A percentile compares a stretch with the other conserved stretches of the same genome.
phyloP scores from a whole-genome alignment of 1,140 invertebrate species.

The Drosophila ananassae region DNA sequence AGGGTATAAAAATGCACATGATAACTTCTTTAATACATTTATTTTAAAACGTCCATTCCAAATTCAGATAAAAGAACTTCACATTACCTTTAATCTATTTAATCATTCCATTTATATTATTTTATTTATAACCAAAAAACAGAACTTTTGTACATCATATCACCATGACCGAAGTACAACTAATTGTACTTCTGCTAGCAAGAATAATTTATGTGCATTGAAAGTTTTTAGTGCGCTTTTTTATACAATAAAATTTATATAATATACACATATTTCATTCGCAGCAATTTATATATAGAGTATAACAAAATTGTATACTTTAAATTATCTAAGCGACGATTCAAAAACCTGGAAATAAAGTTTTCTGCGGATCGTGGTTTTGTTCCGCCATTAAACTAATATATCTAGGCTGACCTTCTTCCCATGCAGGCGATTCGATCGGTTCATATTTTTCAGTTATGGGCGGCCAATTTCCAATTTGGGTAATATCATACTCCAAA shows the following conservation, averaged over 20 bases:
- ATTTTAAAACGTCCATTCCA: too few relatives aligned
- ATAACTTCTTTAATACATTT: too few relatives aligned
- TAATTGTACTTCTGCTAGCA: neutral
- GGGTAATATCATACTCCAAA: slow-evolving; percentile 86
- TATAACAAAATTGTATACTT: neutral
- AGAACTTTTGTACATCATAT: neutral
- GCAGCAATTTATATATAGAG: neutral
- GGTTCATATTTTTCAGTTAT: slow-evolving; percentile 83
- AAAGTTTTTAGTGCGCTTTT: neutral
- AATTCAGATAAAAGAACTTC: too few relatives aligned
- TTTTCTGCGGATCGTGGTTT: slow-evolving; percentile 79
- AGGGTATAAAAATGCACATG: too few relatives aligned
- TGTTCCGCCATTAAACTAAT: slow-evolving; percentile 84
- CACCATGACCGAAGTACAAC: neutral
- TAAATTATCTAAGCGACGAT: slow-evolving; percentile 3
- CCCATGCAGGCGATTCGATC: slow-evolving; percentile 36
- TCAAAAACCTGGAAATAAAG: slow-evolving; percentile 84
- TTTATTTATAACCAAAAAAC: neutral
- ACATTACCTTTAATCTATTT: too few relatives aligned
- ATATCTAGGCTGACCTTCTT: slow-evolving; percentile 62
- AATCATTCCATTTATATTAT: too few relatives aligned
- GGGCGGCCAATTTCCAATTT: slow-evolving; percentile 87
- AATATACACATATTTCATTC: neutral
- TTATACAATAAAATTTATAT: neutral
- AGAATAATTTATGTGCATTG: neutral